phyloP scores from a whole-genome alignment of 2,888 invertebrate species.

The Arge pagana region DNA sequence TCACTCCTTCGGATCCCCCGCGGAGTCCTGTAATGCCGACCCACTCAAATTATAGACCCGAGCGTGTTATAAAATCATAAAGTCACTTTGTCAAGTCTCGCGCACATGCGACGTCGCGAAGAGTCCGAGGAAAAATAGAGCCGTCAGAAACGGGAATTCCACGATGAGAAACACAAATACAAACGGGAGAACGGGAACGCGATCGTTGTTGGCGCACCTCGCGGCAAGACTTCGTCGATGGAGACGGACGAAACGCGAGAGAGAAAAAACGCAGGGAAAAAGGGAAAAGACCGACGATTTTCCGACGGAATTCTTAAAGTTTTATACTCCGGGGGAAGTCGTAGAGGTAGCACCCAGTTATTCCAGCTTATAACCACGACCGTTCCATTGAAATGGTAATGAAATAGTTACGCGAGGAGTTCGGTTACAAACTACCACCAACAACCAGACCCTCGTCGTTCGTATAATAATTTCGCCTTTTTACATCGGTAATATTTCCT shows the following conservation, averaged over 20 bases:
- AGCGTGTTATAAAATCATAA: constrained; percentile 14
- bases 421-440: too few species aligned
- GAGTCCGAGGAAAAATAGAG: too few species aligned
- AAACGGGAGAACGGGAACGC: too few species aligned
- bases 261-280: not conserved
- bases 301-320: too few species aligned
- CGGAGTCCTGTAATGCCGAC: constrained; percentile 11
- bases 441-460: not conserved
- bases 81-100: constrained; percentile 18
- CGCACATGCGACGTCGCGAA: too few species aligned
- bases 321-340: too few species aligned
- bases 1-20: constrained; percentile 35
- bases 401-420: not conserved
- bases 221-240: too few species aligned
- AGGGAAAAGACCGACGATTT: too few species aligned
- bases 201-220: too few species aligned
- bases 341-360: not conserved
- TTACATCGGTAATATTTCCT: not conserved
- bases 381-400: not conserved
- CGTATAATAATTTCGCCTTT: not conserved
- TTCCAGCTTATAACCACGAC: not conserved
- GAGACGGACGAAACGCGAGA: too few species aligned
- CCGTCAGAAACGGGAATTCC: too few species aligned
- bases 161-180: too few species aligned
- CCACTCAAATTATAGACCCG: constrained; percentile 17